Base-by-base conservation (phyloP, 2,797 vertebrate species). In the Sparus aurata region DNA sequence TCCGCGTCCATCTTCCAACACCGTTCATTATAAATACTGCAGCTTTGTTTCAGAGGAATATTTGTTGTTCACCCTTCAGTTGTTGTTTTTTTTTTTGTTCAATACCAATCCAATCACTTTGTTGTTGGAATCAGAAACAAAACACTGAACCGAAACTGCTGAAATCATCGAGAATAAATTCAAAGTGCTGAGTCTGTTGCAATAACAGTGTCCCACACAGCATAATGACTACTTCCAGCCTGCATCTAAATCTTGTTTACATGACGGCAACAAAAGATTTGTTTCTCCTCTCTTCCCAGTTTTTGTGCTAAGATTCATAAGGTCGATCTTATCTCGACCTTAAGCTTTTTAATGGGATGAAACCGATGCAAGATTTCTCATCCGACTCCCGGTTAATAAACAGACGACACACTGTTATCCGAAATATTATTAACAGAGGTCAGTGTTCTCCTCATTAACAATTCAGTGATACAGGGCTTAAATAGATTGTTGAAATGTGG, bases 81-180 rank as follows among this genome's bases (percentile, higher is more conserved):
- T 34, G 30, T 34, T 34, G 27, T 27, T 27, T 27, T 27, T 27
- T 34, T 8, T 30, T 30, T 30, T 30, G 8, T 34, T 34, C 34
- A 16, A 27, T 27, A 34, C 22, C 30, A 71, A 52, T 63, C 46
- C 34, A 23, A 23, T 47, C 25, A 22, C 50, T 71, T 68, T 69
- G 16, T 52, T 67, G 66, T 53, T 68, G 60, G 25, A 27, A n/a
- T 71, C 16, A 20, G 60, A 78, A 69, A 71, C 49, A 34, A 84
- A 86, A 63, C 23, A 49, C 16, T 3, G 15, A 34, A 25, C 15
- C 4, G 12, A n/a, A 2, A 17, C 27, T 17, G 27, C 63, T 16
- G 41, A 61, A 64, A 34, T 69, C 50, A 25, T 1, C 4, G n/a
- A 49, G 55, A 62, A 59, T 69, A 5, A 12, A 72, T 22, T 18